Base-by-base conservation (phyloP, 2,888 invertebrate genomes). In the Drosophila siamana region DNA sequence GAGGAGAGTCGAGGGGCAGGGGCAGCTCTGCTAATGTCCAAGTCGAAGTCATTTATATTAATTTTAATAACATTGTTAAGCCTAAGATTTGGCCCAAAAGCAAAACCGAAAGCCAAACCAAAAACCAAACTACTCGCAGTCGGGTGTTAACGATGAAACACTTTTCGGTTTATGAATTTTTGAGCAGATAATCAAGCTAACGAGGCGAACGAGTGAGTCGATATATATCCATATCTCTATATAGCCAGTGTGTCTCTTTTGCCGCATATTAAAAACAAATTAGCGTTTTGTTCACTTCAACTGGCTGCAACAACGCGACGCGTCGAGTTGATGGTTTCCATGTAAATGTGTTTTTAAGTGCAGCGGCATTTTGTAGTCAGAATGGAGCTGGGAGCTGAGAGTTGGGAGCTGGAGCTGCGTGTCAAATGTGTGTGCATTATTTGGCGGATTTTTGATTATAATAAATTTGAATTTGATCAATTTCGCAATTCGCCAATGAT, bases 21-120 rank as follows among this genome's bases (percentile, higher is more conserved):
- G 5, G 15, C 13, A 47, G 63, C 44, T 4, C 11, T 30, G 70
- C 43, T 75, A 68, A 75, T 71, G 76, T 61, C 61, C 67, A 59
- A 74, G 78, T 81, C 86, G 54, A 61, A 75, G 78, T 81, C 86
- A 88, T 88, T 88, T 88, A 88, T 89, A 88, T 83, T 88, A 86
- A 89, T 89, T 88, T 89, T 89, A 88, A 88, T 89, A 88, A 89
- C 81, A 86, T 86, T 88, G 88, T 88, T 88, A 88, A 83, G 78
- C 56, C 73, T 59, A 70, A 70, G 68, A 74, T 51, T 67, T 62
- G 48, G 52, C 43, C 51, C 41, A 38, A 57, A n/a, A 38, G 7
- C 15, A 24, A n/a, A n/a, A n/a, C n/a, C n/a, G n/a, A n/a, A n/a
- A n/a, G n/a, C n/a, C n/a, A n/a, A n/a, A n/a, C 43, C 51, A 36